Conservation (phyloP, 2,113 vertebrate genomes). For the Delphinapterus leucas region DNA sequence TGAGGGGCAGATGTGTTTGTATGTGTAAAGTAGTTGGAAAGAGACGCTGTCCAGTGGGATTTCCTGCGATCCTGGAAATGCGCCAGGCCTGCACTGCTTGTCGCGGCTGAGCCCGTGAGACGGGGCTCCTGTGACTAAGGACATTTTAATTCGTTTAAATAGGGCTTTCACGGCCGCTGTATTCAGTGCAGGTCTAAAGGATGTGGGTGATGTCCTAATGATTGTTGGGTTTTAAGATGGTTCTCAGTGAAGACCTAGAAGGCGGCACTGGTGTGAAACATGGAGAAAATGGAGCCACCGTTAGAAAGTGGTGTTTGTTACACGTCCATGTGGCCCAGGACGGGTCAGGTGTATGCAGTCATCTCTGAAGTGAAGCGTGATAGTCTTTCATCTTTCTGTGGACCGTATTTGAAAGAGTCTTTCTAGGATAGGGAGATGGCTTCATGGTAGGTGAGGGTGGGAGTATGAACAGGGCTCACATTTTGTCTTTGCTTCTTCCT, state of each 20-base stretch:
- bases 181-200: not conserved
- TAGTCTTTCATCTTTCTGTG: not conserved
- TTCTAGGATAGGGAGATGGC: not conserved
- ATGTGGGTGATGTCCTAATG: not conserved
- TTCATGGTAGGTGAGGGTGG: not conserved
- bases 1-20: too few species aligned
- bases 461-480: not conserved
- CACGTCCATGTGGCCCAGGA: too few species aligned
- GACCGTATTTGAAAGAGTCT: not conserved
- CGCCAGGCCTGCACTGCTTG: not conserved
- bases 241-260: not conserved
- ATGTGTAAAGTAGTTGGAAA: not conserved
- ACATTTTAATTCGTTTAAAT: not conserved
- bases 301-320: not conserved
- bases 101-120: fast-evolving
- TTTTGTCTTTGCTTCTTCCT: not conserved
- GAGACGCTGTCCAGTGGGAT: fast-evolving
- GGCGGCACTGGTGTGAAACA: not conserved
- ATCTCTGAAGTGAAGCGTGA: not conserved
- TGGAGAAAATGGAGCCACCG: not conserved
- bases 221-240: not conserved
- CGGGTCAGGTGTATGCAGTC: not conserved
- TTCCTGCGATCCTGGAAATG: fast-evolving
- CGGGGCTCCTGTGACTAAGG: not conserved
- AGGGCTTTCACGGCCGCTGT: not conserved